Evolutionary conservation across 2,888 invertebrate species (phyloP), one percentile per base, ranked within the genome.

Genomic region (Heliconius ismenius): DNA sequence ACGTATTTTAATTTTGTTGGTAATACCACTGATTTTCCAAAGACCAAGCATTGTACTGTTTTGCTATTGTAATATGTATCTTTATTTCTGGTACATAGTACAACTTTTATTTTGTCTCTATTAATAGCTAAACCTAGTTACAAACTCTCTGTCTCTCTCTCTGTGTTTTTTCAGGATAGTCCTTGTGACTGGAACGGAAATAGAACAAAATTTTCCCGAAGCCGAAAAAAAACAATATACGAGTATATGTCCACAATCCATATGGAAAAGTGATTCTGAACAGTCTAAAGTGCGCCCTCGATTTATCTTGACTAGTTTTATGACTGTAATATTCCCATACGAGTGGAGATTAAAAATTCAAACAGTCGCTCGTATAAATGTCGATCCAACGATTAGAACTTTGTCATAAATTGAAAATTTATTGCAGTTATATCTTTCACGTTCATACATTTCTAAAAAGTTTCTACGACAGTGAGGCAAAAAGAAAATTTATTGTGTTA

Each of bases 291-390:
- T 73, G 75, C 75, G 67, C 69, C 64, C 32, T 64, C 75, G 73
- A 80, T 79, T 74, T 77, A 73, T 79, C 58, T 62, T 74, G 26
- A 54, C 63, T 76, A 76, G 76, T 76, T 76, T 75, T 76, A 76
- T 65, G 76, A 73, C 64, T n/a, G 75, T 77, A 79, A 77, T 79
- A 79, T 75, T 67, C 65, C 74, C 68, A 73, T 69, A 77, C 75
- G 73, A 70, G 73, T 75, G 63, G 75, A 70, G 60, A 73, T 73
- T 73, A 62, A 70, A 70, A 70, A 58, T 70, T 54, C 70, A 70
- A 70, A 58, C 58, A 54, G 70, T 58, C 32, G 32, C 54, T 24
- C 70, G 70, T 58, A 70, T 70, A 70, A 70, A 70, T 70, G 70
- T 70, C 70, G 58, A 58, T 70, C 58, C 32, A 70, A 70, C 70